These are phyloP conservation scores for Montipora capitata DNA, from an alignment of 92 coral and sea anemone species.

Conservation along the genomic window DNA sequence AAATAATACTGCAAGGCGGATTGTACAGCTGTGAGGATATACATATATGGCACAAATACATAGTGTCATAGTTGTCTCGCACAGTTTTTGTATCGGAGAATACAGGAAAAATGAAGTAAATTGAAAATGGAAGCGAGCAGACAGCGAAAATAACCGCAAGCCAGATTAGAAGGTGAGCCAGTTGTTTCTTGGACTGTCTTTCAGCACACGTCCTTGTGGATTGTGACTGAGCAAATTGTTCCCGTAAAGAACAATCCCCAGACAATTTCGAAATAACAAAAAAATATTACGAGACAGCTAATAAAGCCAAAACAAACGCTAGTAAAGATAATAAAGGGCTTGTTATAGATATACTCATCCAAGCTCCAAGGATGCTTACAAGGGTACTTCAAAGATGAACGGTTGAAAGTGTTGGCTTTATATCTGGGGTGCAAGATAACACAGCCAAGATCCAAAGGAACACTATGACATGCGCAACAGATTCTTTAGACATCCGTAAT, in stretches of 20 bases:
- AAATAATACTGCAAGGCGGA: no score
- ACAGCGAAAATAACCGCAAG: constrained; percentile 43
- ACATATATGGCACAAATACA: background rate
- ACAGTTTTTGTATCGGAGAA: constrained; percentile 12
- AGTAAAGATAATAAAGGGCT: constrained; percentile 40
- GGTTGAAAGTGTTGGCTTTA: constrained; percentile 17
- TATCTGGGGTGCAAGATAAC: constrained; percentile 6
- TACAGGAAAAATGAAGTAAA: constrained; percentile 37
- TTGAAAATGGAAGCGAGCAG: constrained; percentile 58
- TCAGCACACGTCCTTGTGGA: background rate
- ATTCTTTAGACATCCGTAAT: background rate
- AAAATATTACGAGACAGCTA: constrained; percentile 18
- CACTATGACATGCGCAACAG: constrained; percentile 26
- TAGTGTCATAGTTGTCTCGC: constrained; percentile 18
- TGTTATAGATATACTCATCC: constrained; percentile 25
- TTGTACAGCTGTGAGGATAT: no score
- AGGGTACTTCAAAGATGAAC: constrained; percentile 20
- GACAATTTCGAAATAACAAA: constrained; percentile 55
- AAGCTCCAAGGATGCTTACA: constrained; percentile 55
- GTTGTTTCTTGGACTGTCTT: constrained; percentile 46
- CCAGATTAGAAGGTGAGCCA: constrained; percentile 50
- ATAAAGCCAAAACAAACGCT: constrained; percentile 26
- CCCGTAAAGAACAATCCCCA: constrained; percentile 47
- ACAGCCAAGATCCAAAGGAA: constrained; percentile 14
- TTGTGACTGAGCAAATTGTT: constrained; percentile 42